These are phyloP conservation scores for Hydrocynus forskahlii DNA, from an alignment of 2,797 vertebrate species.

Conservation along the genomic window DNA sequence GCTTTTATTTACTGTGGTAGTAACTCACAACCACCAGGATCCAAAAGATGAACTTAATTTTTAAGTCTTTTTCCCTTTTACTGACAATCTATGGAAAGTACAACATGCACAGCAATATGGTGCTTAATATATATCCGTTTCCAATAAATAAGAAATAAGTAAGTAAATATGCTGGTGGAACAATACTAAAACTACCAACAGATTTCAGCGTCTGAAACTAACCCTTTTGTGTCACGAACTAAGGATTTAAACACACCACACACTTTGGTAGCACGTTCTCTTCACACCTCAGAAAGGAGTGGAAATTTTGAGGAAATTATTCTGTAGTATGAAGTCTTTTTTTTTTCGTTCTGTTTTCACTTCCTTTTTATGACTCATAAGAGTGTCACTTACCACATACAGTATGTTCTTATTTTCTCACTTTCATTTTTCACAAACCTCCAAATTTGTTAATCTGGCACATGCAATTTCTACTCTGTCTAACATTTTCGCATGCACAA, in stretches of 20 bases:
- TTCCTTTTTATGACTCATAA: slow-evolving; percentile 44
- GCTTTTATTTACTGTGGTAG: slow-evolving; percentile 12
- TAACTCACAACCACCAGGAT: slow-evolving; percentile 4
- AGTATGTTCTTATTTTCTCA: slow-evolving; percentile 7
- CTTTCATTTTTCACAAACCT: slow-evolving; percentile 9
- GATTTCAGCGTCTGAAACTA: not conserved
- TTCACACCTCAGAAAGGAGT: not conserved
- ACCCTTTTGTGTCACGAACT: not conserved
- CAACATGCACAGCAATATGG: not conserved
- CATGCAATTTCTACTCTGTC: not conserved
- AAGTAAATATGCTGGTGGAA: not conserved
- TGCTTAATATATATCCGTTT: not conserved
- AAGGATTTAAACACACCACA: not conserved
- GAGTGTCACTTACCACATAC: slow-evolving; percentile 18
- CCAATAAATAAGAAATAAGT: not conserved
- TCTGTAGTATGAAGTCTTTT: slow-evolving; percentile 19
- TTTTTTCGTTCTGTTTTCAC: slow-evolving; percentile 35
- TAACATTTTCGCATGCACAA: not conserved
- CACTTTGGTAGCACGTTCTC: not conserved
- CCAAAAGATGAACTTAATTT: no score
- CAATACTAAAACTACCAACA: not conserved
- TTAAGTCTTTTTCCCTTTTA: no score
- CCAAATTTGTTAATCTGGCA: not conserved
- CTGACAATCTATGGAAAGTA: not conserved
- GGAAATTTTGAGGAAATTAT: slow-evolving; percentile 25